Conservation (phyloP, 1,140 invertebrate species). For the Bicyclus anynana region DNA sequence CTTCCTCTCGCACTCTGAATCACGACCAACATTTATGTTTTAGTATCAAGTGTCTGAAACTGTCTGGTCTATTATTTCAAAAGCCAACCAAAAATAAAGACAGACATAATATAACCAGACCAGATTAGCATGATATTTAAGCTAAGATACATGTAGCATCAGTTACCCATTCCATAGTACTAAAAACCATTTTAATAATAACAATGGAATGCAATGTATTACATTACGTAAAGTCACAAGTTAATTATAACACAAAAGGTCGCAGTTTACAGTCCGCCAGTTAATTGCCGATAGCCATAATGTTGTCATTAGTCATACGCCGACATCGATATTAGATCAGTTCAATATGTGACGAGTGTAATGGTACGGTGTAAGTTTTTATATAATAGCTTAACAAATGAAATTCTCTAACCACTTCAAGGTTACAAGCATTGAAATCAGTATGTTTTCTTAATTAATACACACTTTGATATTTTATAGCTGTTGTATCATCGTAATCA, state of each 20-base stretch:
- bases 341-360: too few relatives aligned
- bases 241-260: slow-evolving; percentile 18
- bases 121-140: neutral
- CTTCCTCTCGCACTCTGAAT: neutral
- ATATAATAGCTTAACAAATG: too few relatives aligned
- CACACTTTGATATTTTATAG: too few relatives aligned
- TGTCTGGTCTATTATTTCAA: neutral
- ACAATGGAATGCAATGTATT: neutral
- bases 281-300: slow-evolving; percentile 9
- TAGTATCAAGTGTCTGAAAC: neutral
- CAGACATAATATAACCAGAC: too few relatives aligned
- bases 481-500: too few relatives aligned
- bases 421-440: too few relatives aligned
- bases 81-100: too few relatives aligned
- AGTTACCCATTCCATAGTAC: too few relatives aligned
- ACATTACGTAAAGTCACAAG: slow-evolving; percentile 18
- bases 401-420: too few relatives aligned
- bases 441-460: too few relatives aligned
- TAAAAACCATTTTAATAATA: slow-evolving; percentile 12
- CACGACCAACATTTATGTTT: neutral
- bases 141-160: neutral
- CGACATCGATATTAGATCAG: slow-evolving; percentile 11
- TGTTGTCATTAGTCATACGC: neutral
- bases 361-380: too few relatives aligned
- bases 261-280: slow-evolving; percentile 8